Base-by-base conservation (phyloP, 2,113 vertebrate genomes). In the Platycercus adscitus region DNA sequence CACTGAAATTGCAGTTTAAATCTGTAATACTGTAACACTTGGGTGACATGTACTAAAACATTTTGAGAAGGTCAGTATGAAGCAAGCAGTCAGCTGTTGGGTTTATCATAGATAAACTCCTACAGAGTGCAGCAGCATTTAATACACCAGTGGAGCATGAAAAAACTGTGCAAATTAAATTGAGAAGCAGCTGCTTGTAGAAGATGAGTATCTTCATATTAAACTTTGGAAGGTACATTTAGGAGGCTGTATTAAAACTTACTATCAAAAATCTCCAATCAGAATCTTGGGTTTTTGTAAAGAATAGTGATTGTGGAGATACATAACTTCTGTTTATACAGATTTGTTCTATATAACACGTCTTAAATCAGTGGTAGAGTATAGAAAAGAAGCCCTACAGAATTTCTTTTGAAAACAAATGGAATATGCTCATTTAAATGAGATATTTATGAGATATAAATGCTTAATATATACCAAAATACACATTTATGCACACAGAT, bases 131-230 rank as follows among this genome's bases (percentile, higher is more conserved):
- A 97, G 97, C 96, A 96, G 98, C 98, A 99, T 99, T 99, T 99
- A 98, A 98, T 99, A 98, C 98, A 98, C 98, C 99, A 99, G 96
- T 98, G 98, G 99, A 99, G 99, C 99, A 98, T 98, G 98, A 99
- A 99, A 94, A 99, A 99, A 98, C 98, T 98, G 98, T 98, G 98
- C 98, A 99, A 98, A 99, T 99, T 99, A 99, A 98, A 99, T 98
- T 98, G 98, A 98, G 98, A 98, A 98, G 98, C 98, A 97, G 97
- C 97, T 98, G 98, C 98, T 99, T 98, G 97, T 98, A 98, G 96
- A 97, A 99, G 99, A 99, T 99, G 98, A 97, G 94, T 99, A 99
- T 99, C 99, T 98, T 98, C 98, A 98, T 99, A 99, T 98, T 99
- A 98, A 98, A 98, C 98, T 99, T 98, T 53, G 93, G 84, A 84